Evolutionary conservation across 2,888 invertebrate genomes (phyloP), one percentile per base, ranked within the genome.

Genomic region (Blera fallax): DNA sequence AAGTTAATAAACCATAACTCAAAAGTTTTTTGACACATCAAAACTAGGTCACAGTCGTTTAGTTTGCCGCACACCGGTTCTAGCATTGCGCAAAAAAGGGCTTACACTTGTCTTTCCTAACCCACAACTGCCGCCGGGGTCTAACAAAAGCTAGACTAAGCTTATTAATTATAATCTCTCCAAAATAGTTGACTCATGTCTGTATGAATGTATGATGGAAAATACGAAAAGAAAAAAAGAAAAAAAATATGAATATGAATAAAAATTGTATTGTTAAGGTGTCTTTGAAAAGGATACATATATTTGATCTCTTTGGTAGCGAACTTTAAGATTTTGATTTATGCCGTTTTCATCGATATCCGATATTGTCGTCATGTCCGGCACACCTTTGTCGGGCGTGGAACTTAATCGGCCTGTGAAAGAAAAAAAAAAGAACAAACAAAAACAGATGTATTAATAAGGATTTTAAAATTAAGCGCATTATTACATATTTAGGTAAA

Each of bases 361-460:
- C 88, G 97, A 96, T 93, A 98, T 96, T 91, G 96, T 93, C 81
- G 97, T 97, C 97, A 98, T 97, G 93, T 98, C 98, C 90, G 96
- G 95, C 90, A 97, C 96, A 88, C 97, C 97, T 92, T 95, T 94
- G 90, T 95, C 95, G 87, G 87, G 65, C 50, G 87, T 87, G 52
- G 73, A 87, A 62, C 89, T 88, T 87, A 91, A 88, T 60, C 77
- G 90, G 81, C 89, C 91, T 91, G 87, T 27, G 89, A 90, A 79
- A 60, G 77, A 82, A 18, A 81, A 62, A 60, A 79, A 14, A 32
- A 52, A 11, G 48, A 43, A 74, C n/a, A n/a, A n/a, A n/a, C n/a
- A 40, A 14, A 37, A 62, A 60, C 37, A 27, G 43, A 27, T 11
- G 4, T 37, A 50, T 76, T 67, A 77, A 48, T 60, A 48, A 29